Conservation (phyloP, 2,888 invertebrate species). For the Ernsta delagoae region DNA sequence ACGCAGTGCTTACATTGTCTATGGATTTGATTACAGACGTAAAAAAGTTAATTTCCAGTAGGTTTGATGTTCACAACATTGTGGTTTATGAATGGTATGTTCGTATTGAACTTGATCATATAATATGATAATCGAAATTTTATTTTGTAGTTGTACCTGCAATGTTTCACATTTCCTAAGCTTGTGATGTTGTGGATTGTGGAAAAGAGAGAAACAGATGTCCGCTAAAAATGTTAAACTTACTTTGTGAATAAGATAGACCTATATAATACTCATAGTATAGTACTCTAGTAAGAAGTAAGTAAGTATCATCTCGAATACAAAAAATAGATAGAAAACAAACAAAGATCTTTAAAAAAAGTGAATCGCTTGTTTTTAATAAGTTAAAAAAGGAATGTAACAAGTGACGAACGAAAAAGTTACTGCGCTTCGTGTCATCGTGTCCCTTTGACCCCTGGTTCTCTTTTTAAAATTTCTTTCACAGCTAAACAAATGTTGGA, state of each 20-base stretch:
- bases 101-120: neutral
- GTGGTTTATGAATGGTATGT: conserved; percentile 3
- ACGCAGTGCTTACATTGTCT: conserved; percentile 18
- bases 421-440: conserved; percentile 11
- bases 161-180: no score
- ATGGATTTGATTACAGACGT: conserved; percentile 8
- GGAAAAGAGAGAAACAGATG: no score
- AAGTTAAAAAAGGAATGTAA: conserved; percentile 19
- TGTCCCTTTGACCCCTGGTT: conserved; percentile 21
- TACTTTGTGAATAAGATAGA: neutral
- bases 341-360: neutral
- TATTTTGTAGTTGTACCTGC: no score
- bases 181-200: no score
- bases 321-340: neutral
- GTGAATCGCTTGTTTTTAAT: neutral
- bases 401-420: conserved; percentile 28
- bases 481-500: conserved; percentile 33
- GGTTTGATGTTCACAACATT: neutral
- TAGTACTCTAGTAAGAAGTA: no score
- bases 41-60: neutral
- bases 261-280: no score
- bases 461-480: conserved; percentile 32
- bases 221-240: no score
- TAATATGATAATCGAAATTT: neutral
- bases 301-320: neutral